These are phyloP conservation scores for Geopemphigus sp. DNA, from an alignment of 1,140 invertebrate species.

Conservation along the genomic window DNA sequence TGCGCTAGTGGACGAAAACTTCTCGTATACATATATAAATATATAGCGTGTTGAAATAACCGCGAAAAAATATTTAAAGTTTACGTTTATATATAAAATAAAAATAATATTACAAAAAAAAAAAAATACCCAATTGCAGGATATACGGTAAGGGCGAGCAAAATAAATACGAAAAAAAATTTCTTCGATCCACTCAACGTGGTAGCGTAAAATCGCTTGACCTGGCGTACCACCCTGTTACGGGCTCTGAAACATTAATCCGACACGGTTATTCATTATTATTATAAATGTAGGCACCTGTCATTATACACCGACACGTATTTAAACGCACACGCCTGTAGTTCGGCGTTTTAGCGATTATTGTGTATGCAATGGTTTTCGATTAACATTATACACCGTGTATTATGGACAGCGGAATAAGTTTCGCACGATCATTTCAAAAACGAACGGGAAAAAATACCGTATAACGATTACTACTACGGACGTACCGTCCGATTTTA, in stretches of 20 bases:
- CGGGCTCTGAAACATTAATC: constrained; percentile 47
- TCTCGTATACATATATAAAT: too few relatives aligned
- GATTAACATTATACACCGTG: constrained; percentile 25
- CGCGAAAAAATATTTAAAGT: not conserved
- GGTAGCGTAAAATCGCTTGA: constrained; percentile 26
- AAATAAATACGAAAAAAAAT: constrained; percentile 12
- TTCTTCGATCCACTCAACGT: constrained; percentile 16
- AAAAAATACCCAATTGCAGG: constrained; percentile 4
- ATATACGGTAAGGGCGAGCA: not conserved
- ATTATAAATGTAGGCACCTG: constrained; percentile 34
- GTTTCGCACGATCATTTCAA: not conserved
- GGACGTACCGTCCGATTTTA: not conserved
- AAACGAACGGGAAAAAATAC: not conserved
- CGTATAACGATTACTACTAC: not conserved
- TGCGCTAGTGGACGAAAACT: not conserved
- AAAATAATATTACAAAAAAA: not conserved
- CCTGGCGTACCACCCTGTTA: constrained; percentile 47
- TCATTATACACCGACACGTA: constrained; percentile 41
- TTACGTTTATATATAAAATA: not conserved
- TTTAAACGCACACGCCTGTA: constrained; percentile 13
- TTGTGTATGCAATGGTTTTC: not conserved
- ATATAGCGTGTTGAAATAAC: not conserved
- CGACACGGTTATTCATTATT: constrained; percentile 45
- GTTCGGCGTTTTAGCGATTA: constrained; percentile 3
- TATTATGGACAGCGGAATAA: not conserved